phyloP scores from a whole-genome alignment of 2,113 vertebrate genomes.

The Lophochroa leadbeateri region DNA sequence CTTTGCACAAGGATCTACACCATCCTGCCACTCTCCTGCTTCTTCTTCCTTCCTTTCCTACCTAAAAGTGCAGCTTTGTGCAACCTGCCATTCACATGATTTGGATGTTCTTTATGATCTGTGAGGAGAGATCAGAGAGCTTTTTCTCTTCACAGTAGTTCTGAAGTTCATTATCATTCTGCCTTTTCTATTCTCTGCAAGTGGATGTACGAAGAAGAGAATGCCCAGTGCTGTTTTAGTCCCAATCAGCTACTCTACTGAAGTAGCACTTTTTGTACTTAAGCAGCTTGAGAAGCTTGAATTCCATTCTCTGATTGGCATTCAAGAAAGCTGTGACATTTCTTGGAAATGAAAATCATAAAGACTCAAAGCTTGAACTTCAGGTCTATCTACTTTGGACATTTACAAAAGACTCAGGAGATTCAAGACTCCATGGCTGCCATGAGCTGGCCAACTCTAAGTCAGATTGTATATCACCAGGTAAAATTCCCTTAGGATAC shows the following conservation, averaged over 20 bases:
- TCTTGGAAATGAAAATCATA: background rate
- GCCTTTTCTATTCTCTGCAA: background rate
- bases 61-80: too few relatives aligned
- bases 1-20: too few relatives aligned
- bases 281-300: background rate
- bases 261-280: background rate
- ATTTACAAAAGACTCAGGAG: background rate
- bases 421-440: background rate
- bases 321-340: background rate
- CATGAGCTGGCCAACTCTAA: background rate
- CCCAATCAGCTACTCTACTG: background rate
- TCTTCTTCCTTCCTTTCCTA: too few relatives aligned
- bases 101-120: background rate
- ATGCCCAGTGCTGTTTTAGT: background rate
- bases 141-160: background rate
- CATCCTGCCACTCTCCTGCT: too few relatives aligned
- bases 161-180: background rate
- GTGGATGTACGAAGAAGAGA: background rate
- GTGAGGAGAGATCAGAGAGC: background rate
- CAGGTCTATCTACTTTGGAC: background rate
- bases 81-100: background rate
- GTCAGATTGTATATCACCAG: background rate
- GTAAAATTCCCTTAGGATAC: background rate
- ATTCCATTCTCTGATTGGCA: background rate
- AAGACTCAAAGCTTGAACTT: background rate